Base-by-base conservation (phyloP, 1,140 invertebrate genomes). In the Apis mellifera region DNA sequence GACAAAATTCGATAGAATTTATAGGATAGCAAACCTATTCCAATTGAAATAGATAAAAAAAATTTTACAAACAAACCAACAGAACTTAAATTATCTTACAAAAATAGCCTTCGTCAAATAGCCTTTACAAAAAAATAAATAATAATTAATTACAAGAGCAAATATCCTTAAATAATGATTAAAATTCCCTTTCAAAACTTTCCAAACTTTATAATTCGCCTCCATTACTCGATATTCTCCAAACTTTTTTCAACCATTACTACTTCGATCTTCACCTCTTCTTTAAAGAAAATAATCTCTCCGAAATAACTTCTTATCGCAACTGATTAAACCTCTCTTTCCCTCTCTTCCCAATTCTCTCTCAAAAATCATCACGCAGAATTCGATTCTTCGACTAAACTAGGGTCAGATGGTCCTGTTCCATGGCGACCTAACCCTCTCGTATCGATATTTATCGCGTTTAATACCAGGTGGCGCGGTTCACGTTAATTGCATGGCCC, bases 381-480 rank as follows among this genome's bases (percentile, higher is more conserved):
- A 17, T 21, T 54, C 78, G 71, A 75, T 81, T 81, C 72, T 59
- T 75, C 48, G 50, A 11, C 8, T 17, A 32, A 13, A 23, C n/a
- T 42, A 52, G 11, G 66, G n/a, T 19, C 55, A 32, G 23, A 9
- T 7, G 26, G 19, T 19, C 64, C 42, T 64, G 57, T 19, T 54
- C 42, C 42, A 72, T 48, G 23, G 59, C 26, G 26, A 1, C 71
- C 79, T 62, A 68, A 54, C 64, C 65, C 32, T 42, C 32, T 42
- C 32, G 32, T 32, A 71, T 79, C 76, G 76, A 72, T 78, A 83
- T 83, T 78, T 83, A 83, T 83, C 55, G 60, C 59, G 65, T 71
- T 83, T 79, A 72, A 83, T 83, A 82, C 62, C 66, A 15, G 52
- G 76, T 26, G 60, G 32, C 76, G 69, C 68, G 69, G 69, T 79